Percentiles rank a stretch among this genome's conserved stretches.
These are phyloP conservation scores for Anarrhichthys ocellatus DNA, from an alignment of 2,113 vertebrate genomes.

Conservation along the genomic window DNA sequence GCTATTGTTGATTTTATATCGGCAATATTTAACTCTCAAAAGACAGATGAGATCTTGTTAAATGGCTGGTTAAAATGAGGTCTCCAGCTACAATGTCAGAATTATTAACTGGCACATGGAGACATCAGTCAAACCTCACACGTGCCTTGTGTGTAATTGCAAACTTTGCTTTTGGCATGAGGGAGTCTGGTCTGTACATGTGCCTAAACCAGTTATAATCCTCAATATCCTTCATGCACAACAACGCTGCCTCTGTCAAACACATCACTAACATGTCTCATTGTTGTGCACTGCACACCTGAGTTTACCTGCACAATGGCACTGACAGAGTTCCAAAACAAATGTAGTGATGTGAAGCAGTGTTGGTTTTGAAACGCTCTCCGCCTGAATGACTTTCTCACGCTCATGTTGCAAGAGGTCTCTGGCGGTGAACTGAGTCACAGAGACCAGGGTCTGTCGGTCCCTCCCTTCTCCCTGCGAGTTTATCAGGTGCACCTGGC, in stretches of 20 bases:
- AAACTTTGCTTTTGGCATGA: conserved; percentile 49
- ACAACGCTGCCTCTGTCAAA: conserved; percentile 64
- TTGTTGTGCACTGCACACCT: conserved; percentile 70
- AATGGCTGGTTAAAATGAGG: not conserved
- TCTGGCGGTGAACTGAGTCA: conserved; percentile 83
- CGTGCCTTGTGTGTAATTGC: conserved; percentile 41
- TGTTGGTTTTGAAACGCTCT: conserved; percentile 74
- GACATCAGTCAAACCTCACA: conserved; percentile 40
- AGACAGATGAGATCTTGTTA: not conserved
- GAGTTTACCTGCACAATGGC: conserved; percentile 67
- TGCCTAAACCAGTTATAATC: conserved; percentile 32
- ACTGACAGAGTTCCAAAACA: conserved; percentile 78
- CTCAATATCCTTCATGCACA: conserved; percentile 40
- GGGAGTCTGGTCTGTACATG: conserved; percentile 48
- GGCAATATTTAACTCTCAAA: not conserved
- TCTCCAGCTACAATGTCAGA: not conserved
- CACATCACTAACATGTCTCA: conserved; percentile 50
- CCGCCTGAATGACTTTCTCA: conserved; percentile 94
- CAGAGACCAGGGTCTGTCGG: conserved; percentile 57
- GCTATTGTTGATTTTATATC: not conserved
- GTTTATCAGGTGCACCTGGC: conserved; percentile 89
- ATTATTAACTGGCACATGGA: conserved; percentile 24
- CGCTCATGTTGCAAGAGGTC: conserved; percentile 89
- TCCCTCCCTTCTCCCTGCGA: conserved; percentile 75
- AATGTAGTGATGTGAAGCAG: conserved; percentile 72